Conservation (phyloP, 2,888 invertebrate genomes). For the Yponomeuta malinellus region DNA sequence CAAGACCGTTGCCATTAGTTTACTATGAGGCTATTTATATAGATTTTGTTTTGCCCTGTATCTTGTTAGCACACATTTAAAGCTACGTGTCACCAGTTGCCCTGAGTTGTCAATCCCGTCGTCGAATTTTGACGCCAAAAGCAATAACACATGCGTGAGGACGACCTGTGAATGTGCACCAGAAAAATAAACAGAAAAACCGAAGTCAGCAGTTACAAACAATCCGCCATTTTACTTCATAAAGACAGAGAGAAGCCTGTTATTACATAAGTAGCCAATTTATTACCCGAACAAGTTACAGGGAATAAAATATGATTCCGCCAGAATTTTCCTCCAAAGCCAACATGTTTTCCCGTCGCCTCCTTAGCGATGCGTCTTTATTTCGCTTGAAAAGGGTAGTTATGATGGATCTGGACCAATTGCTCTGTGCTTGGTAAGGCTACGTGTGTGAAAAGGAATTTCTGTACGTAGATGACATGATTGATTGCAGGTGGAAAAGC, state of each 20-base stretch:
- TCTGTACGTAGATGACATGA: neutral
- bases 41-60: no score
- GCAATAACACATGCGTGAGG: no score
- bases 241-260: neutral
- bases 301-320: neutral
- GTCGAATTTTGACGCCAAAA: no score
- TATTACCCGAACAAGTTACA: neutral
- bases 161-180: no score
- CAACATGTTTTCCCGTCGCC: neutral
- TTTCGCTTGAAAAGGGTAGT: neutral
- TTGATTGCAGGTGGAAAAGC: no score
- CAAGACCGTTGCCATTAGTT: no score
- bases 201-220: neutral
- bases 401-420: neutral
- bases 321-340: neutral
- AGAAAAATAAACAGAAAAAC: neutral
- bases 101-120: no score
- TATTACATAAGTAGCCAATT: conserved; percentile 1
- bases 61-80: no score
- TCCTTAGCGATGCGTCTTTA: neutral
- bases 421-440: neutral
- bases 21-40: no score
- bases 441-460: neutral
- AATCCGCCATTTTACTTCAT: neutral
- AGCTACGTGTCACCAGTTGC: no score